These are phyloP conservation scores for Sebastes steindachneri DNA, from an alignment of 2,797 vertebrate species.

Conservation along the genomic window DNA sequence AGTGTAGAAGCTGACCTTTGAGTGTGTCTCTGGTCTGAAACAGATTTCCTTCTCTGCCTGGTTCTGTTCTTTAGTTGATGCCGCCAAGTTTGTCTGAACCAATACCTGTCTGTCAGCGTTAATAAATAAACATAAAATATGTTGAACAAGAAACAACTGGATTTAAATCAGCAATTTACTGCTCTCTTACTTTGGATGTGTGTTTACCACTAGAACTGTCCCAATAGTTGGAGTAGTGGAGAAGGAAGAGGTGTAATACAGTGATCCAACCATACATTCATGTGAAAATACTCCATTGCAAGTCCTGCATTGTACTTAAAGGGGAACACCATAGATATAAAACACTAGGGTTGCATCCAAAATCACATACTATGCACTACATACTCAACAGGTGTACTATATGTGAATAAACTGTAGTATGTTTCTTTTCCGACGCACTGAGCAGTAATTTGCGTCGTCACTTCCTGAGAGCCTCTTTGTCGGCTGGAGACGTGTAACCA, in stretches of 20 bases:
- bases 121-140: conserved; percentile 62
- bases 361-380: no score
- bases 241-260: not conserved
- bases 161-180: not conserved
- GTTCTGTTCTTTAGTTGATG: conserved; percentile 54
- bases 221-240: not conserved
- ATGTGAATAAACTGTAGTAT: no score
- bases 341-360: no score
- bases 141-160: conserved; percentile 22
- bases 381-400: no score
- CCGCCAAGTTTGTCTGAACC: conserved; percentile 66
- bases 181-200: not conserved
- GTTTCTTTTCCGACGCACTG: no score
- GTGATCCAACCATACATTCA: not conserved
- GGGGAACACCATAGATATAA: no score
- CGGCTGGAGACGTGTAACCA: no score
- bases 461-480: no score
- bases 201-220: not conserved
- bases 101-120: conserved; percentile 62
- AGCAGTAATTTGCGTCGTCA: no score
- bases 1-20: conserved; percentile 7
- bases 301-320: not conserved
- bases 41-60: conserved; percentile 45
- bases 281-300: not conserved
- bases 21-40: conserved; percentile 25